Conservation (phyloP, 2,113 vertebrate species). For the Herpetotheres cachinnans region DNA sequence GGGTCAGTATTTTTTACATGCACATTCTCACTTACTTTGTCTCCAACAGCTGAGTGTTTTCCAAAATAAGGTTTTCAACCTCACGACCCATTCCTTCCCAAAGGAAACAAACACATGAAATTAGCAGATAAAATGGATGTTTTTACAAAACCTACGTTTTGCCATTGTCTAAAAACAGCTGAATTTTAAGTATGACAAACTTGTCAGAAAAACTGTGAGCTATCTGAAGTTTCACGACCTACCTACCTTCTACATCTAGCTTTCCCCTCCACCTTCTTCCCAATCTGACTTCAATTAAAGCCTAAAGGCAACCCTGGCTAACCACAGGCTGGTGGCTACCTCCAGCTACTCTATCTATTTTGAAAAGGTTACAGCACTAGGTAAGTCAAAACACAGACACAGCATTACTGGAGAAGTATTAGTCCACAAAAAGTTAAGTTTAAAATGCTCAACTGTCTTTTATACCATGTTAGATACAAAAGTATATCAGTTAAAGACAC, state of each 20-base stretch:
- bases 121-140: background rate
- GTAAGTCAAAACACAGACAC: background rate
- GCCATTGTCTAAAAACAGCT: background rate
- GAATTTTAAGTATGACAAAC: background rate
- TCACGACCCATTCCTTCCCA: conserved; percentile 95
- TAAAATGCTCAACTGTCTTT: background rate
- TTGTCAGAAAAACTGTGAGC: background rate
- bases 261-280: background rate
- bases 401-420: background rate
- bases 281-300: background rate
- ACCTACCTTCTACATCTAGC: background rate
- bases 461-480: background rate
- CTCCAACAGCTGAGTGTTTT: conserved; percentile 95
- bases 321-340: background rate
- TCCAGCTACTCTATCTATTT: background rate
- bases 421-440: background rate
- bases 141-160: background rate
- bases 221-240: background rate
- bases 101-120: conserved; percentile 51
- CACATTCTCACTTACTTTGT: conserved; percentile 86
- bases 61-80: conserved; percentile 97
- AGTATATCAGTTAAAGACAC: background rate
- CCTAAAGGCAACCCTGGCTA: background rate
- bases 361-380: background rate
- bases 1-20: background rate